A percentile compares a stretch with the other conserved stretches of the same genome.
phyloP scores from a whole-genome alignment of 2,113 vertebrate species.

The Dromaius novaehollandiae region DNA sequence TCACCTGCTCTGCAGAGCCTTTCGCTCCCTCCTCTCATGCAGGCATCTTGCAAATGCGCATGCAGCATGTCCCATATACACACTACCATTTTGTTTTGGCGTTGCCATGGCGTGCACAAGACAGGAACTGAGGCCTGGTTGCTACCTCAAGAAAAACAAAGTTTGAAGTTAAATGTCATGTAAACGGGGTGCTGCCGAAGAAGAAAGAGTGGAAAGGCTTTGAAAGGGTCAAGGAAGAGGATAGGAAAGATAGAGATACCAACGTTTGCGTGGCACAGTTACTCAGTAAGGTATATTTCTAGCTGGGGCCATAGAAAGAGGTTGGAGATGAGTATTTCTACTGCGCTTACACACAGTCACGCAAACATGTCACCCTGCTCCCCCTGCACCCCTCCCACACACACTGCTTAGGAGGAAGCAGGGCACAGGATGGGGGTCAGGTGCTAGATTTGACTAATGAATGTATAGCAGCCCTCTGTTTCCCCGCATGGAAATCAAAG shows the following conservation, averaged over 20 bases:
- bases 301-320: neutral
- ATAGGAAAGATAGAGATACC: rapidly evolving
- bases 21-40: neutral
- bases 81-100: neutral
- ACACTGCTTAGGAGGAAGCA: neutral
- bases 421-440: neutral
- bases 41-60: neutral
- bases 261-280: rapidly evolving
- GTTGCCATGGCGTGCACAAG: rapidly evolving
- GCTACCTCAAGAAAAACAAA: neutral
- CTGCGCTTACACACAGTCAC: neutral
- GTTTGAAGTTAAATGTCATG: neutral
- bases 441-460: neutral
- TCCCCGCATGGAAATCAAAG: neutral
- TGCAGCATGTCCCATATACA: neutral
- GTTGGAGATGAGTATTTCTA: neutral
- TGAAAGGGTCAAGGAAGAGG: neutral
- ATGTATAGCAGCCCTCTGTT: neutral
- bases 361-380: neutral
- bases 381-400: neutral
- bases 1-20: neutral
- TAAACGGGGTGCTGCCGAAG: neutral
- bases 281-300: neutral
- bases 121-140: neutral
- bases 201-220: neutral